Evolutionary conservation across 2,113 vertebrate genomes (phyloP), one percentile per base, ranked within the genome.

Genomic region (Phalacrocorax pelagicus): DNA sequence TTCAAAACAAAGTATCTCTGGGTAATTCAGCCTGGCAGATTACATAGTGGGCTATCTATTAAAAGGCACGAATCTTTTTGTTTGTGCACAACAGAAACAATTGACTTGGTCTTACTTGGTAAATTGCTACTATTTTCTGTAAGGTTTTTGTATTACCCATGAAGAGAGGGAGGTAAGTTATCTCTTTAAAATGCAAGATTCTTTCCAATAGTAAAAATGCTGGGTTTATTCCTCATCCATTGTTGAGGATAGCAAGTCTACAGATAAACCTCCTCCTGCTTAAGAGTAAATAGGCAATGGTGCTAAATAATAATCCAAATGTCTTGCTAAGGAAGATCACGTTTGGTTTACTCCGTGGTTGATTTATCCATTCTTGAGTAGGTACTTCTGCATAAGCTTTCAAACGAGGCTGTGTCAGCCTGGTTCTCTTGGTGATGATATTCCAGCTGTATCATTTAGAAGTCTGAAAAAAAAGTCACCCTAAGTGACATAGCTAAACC

Each of bases 1-100:
- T 98, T 98, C 97, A 98, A 98, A 98, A 98, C 97, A 97, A 97
- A 97, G 96, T 95, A 95, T 97, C 96, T 88, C 87, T 57, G 95
- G 91, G 96, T 96, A 96, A 97, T 98, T 96, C 97, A 96, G 90
- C 88, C 75, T 96, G 88, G 95, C 95, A 95, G 95, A 93, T 96
- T 97, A 92, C 81, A 96, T 73, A 84, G 97, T 44, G 57, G 59
- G 93, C 83, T 97, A 69, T 93, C 95, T 97, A 29, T 95, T 96
- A 80, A 96, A 95, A 97, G 86, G 78, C 80, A 91, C 47, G 95
- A 83, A 94, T 82, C 95, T 97, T 95, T 96, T 93, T 95, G 87
- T 97, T 96, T 97, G 95, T 77, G 90, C 72, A 83, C 89, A 95
- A 94, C 86, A 95, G 96, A 97, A 94, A 96, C 96, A 97, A 97